phyloP scores from a whole-genome alignment of 2,888 invertebrate genomes.

The Ligdia adustata region DNA sequence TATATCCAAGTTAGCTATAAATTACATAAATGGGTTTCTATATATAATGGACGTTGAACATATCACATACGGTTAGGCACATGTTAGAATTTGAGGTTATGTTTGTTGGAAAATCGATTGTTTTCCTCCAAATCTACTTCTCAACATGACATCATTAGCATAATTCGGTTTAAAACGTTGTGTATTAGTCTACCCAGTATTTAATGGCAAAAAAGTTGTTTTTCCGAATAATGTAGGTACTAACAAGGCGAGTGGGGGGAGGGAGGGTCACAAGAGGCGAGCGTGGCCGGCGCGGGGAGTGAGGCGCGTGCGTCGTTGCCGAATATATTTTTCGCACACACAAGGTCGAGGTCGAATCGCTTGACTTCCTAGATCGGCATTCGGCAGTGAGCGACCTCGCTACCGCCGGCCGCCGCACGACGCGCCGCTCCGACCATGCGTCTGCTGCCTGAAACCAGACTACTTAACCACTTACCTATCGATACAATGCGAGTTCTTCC shows the following conservation, averaged over 20 bases:
- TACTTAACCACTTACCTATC: conserved; percentile 2
- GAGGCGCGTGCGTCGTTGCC: conserved; percentile 57
- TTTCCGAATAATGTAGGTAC: conserved; percentile 22
- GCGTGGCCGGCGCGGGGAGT: conserved; percentile 38
- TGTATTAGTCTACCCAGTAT: conserved; percentile 13
- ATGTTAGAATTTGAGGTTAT: conserved; percentile 17
- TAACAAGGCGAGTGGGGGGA: conserved; percentile 15
- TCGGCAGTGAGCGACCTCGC: conserved; percentile 37
- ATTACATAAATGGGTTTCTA: background rate
- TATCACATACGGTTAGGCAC: background rate
- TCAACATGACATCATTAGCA: conserved; percentile 17
- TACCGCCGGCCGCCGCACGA: conserved; percentile 35
- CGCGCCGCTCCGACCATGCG: conserved; percentile 21
- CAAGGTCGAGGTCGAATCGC: conserved; percentile 78
- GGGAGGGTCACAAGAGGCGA: conserved; percentile 22
- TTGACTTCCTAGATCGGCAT: conserved; percentile 79
- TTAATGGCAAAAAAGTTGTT: conserved; percentile 22
- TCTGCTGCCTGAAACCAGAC: conserved; percentile 20
- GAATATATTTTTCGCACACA: conserved; percentile 76
- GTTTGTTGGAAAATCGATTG: conserved; percentile 15
- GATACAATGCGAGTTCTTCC: conserved; percentile 9
- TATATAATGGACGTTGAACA: background rate
- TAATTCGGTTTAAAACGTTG: conserved; percentile 22
- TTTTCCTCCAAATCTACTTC: conserved; percentile 9
- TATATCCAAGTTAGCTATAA: conserved; percentile 6